phyloP scores from a whole-genome alignment of 1,140 invertebrate genomes.

The Theocolax elegans region DNA sequence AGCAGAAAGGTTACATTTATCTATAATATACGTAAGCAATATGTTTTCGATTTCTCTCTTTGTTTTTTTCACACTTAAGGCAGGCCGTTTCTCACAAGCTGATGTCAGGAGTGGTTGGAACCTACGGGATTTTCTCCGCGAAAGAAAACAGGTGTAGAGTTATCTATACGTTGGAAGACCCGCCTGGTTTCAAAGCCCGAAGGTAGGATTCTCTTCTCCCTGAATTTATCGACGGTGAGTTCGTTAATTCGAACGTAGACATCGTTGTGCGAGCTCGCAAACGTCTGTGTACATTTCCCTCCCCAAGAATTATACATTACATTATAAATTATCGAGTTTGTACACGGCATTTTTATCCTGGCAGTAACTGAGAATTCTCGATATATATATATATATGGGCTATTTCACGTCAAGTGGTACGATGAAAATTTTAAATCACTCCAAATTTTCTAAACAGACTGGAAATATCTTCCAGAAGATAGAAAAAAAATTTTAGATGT shows the following conservation, averaged over 20 bases:
- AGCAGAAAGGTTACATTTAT: background rate
- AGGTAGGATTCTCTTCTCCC: slow-evolving; percentile 2
- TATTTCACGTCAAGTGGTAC: no score
- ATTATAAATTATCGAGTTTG: no score
- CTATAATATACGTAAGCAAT: background rate
- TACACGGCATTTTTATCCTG: no score
- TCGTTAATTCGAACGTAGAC: slow-evolving; percentile 23
- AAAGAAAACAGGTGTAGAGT: slow-evolving; percentile 23
- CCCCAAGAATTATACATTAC: no score
- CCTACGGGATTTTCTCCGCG: slow-evolving; percentile 10
- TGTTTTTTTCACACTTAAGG: background rate
- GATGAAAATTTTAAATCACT: no score
- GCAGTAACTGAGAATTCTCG: no score
- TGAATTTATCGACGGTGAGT: slow-evolving; percentile 26
- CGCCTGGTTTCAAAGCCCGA: slow-evolving; percentile 3
- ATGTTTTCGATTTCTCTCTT: background rate
- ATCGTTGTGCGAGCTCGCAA: no score
- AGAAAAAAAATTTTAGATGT: no score
- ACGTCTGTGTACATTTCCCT: no score
- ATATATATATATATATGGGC: no score
- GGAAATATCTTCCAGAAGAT: no score
- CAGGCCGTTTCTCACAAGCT: slow-evolving; percentile 4
- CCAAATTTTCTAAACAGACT: no score
- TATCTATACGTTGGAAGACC: background rate
- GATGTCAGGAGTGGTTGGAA: background rate